Conservation (phyloP, 1,140 invertebrate genomes). For the Venustaconcha ellipsiformis region DNA sequence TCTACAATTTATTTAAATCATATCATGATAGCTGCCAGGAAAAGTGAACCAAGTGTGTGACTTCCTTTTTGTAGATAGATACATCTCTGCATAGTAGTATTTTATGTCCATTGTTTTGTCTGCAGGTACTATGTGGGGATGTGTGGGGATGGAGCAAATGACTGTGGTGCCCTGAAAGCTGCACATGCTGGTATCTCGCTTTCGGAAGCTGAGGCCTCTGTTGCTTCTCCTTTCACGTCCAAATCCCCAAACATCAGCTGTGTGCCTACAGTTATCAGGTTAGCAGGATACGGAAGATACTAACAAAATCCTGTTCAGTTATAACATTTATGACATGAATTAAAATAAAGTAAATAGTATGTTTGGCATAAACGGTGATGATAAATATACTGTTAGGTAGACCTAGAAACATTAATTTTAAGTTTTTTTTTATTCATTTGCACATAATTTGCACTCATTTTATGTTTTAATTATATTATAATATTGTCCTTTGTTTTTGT, state of each 20-base stretch:
- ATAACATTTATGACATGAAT: neutral
- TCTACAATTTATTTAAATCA: too few relatives aligned
- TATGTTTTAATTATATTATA: too few relatives aligned
- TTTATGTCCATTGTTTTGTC: conserved; percentile 2
- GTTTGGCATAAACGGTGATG: neutral
- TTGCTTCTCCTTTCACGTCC: conserved; percentile 97
- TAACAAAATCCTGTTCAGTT: neutral
- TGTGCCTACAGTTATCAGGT: conserved; percentile 84
- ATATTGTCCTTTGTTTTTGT: too few relatives aligned
- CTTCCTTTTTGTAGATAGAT: too few relatives aligned
- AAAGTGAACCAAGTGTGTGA: too few relatives aligned
- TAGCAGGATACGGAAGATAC: neutral
- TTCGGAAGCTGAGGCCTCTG: conserved; percentile 94
- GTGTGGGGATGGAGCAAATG: conserved; percentile 98
- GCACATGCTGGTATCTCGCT: conserved; percentile 96
- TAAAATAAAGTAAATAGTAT: neutral
- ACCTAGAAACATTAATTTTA: too few relatives aligned
- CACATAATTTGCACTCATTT: too few relatives aligned
- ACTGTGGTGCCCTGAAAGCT: conserved; percentile 91
- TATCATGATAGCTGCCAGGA: too few relatives aligned
- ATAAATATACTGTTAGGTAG: too few relatives aligned
- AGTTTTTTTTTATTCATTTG: too few relatives aligned
- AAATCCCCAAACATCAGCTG: conserved; percentile 89
- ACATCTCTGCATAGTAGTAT: too few relatives aligned
- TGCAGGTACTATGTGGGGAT: conserved; percentile 84